These are phyloP conservation scores for Patagioenas fasciata DNA, from an alignment of 2,113 vertebrate genomes.

Conservation along the genomic window DNA sequence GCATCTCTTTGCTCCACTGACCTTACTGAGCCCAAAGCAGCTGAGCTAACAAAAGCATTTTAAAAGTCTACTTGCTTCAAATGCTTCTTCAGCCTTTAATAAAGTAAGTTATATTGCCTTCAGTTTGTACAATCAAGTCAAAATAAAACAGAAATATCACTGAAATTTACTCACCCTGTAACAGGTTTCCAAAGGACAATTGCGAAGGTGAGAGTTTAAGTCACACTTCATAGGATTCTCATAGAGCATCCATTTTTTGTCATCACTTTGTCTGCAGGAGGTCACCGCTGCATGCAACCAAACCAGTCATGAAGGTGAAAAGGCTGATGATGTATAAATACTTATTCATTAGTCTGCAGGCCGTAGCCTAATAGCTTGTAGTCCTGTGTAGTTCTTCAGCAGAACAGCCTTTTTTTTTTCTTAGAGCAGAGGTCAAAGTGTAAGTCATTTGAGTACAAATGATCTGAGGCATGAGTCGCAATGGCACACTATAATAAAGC, in stretches of 20 bases:
- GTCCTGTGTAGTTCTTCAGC: not conserved
- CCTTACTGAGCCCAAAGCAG: not conserved
- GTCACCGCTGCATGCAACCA: fast-evolving
- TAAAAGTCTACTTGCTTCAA: not conserved
- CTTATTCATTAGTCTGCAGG: not conserved
- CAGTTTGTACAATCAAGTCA: not conserved
- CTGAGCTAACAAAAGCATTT: not conserved
- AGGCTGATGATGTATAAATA: not conserved
- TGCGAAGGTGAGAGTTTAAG: not conserved
- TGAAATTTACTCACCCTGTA: conserved; percentile 11
- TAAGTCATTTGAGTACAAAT: not conserved
- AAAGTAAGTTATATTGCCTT: not conserved
- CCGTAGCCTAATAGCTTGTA: not conserved
- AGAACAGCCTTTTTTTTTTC: not conserved
- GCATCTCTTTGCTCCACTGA: not conserved
- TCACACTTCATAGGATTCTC: not conserved
- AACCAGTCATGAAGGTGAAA: not conserved
- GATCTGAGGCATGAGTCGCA: not conserved
- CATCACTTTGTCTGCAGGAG: not conserved
- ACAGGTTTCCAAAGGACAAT: not conserved
- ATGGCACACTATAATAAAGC: not conserved
- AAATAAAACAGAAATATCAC: not conserved
- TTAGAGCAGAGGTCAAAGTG: not conserved
- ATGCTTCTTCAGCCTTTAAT: not conserved
- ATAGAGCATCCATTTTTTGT: not conserved